Base-by-base conservation (phyloP, 23 tunicate genomes). In the Halocynthia aurantium region DNA sequence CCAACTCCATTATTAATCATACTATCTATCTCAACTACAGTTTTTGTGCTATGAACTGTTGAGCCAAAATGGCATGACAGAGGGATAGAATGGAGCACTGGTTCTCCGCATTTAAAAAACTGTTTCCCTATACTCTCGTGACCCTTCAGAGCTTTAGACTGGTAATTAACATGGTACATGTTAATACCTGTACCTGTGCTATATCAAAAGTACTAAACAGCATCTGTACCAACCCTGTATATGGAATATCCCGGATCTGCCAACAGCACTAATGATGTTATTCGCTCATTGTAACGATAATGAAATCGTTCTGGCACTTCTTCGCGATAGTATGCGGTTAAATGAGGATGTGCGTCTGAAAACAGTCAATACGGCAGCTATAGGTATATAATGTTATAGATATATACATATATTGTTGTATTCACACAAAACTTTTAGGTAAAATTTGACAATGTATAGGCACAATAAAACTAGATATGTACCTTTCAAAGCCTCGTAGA, bases 261-360 rank as follows among this genome's bases (percentile, higher is more conserved):
- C 13, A 78, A 40, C 6, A 96, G 62, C 51, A 89, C 96, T 8
- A 96, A 82, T 8, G 91, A 86, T 12, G 96, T 83, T 5, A 96
- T 69, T n/a, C 99, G 80, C 8, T 96, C 89, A 76, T 89, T 96
- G 88, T 96, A 82, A 50, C 71, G 73, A 83, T 96, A 96, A 77
- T 96, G 93, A 66, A 67, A 82, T 21, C 84, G 44, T 78, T 89
- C 99, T 0, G 96, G 99, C 7, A 96, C 12, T 7, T 90, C 96
- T 75, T 96, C 96, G 75, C 82, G 85, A 15, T 71, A 54, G 65
- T 70, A 96, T 8, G 86, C 96, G 19, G 61, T 74, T 6, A 74
- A 51, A 51, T 15, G 78, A 8, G 55, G 55, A n/a, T 74, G 55
- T 10, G 78, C 78, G 22, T 52, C 78, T 74, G 62, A 74, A 54